phyloP scores from a whole-genome alignment of 2,888 invertebrate species.

The Clitarchus hookeri region DNA sequence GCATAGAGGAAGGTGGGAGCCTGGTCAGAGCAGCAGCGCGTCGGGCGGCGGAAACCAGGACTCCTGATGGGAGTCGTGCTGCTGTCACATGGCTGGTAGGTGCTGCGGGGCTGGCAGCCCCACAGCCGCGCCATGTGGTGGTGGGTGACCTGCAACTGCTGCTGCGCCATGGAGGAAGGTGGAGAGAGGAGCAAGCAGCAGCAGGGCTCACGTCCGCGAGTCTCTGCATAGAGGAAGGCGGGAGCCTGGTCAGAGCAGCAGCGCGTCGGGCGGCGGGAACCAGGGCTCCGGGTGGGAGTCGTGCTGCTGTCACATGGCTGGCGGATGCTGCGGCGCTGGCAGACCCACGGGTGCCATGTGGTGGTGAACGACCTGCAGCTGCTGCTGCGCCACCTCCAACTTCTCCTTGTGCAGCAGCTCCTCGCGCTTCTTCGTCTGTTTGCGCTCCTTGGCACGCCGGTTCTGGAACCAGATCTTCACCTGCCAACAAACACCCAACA shows the following conservation, averaged over 20 bases:
- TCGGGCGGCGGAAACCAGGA: conserved; percentile 29
- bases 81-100: conserved; percentile 32
- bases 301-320: conserved; percentile 34
- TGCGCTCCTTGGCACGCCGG: conserved; percentile 90
- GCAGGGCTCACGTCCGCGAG: neutral
- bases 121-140: conserved; percentile 41
- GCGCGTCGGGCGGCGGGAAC: conserved; percentile 28
- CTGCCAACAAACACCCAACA: conserved; percentile 51
- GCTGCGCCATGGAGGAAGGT: conserved; percentile 38
- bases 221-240: neutral
- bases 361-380: conserved; percentile 44
- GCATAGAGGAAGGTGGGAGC: neutral
- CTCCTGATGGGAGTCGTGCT: conserved; percentile 29
- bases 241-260: conserved; percentile 30
- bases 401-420: conserved; percentile 69
- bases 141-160: conserved; percentile 44
- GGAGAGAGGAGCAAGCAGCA: no score
- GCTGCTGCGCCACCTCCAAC: conserved; percentile 47
- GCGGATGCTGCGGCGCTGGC: conserved; percentile 50
- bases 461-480: conserved; percentile 90
- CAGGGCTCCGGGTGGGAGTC: conserved; percentile 29
- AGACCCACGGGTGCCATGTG: conserved; percentile 42
- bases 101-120: conserved; percentile 50
- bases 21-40: conserved; percentile 31
- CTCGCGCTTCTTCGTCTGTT: conserved; percentile 83